Conservation (phyloP, 2,888 invertebrate genomes). For the Macrosiphum euphorbiae region DNA sequence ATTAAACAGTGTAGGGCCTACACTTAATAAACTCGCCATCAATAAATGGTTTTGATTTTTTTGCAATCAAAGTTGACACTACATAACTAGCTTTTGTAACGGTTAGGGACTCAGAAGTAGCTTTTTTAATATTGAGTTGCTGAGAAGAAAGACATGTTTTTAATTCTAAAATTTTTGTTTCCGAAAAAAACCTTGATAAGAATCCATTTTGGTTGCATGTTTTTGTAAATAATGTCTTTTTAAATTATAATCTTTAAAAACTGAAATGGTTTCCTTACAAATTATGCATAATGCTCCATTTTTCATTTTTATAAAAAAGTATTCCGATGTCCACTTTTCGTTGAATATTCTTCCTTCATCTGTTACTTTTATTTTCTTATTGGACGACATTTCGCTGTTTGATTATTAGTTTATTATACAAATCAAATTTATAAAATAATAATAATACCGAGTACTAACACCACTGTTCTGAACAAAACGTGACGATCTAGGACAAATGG, state of each 20-base stretch:
- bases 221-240: conserved; percentile 67
- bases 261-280: conserved; percentile 66
- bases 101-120: neutral
- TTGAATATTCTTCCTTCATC: conserved; percentile 49
- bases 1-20: no score
- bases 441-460: conserved; percentile 28
- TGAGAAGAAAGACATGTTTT: conserved; percentile 47
- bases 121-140: conserved; percentile 49
- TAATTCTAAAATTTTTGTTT: conserved; percentile 39
- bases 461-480: conserved; percentile 23
- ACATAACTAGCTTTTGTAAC: conserved; percentile 26
- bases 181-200: conserved; percentile 8
- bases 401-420: conserved; percentile 29
- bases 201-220: conserved; percentile 53
- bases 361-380: conserved; percentile 19
- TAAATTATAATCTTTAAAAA: conserved; percentile 67
- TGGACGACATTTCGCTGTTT: neutral
- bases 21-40: conserved; percentile 32
- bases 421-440: neutral
- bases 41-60: conserved; percentile 37
- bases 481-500: no score
- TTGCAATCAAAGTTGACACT: conserved; percentile 37
- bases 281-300: conserved; percentile 65
- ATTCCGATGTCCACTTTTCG: conserved; percentile 51
- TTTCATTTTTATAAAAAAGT: conserved; percentile 54